These are phyloP conservation scores for Augochlorella aurata DNA, from an alignment of 2,888 invertebrate genomes.

Conservation along the genomic window DNA sequence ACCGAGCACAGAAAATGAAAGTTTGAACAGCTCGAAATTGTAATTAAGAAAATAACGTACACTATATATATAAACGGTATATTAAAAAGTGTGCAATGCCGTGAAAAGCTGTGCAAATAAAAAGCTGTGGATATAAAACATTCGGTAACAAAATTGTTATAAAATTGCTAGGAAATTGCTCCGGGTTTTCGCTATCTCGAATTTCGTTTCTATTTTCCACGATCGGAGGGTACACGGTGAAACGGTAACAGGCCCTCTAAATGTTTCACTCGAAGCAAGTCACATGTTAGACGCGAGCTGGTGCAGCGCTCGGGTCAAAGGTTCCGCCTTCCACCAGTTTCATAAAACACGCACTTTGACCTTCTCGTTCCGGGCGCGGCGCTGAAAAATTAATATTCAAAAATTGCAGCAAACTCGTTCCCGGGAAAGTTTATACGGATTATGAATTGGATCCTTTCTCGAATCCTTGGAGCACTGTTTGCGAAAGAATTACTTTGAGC, in stretches of 20 bases:
- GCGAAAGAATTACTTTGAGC: neutral
- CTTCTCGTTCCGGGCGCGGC: neutral
- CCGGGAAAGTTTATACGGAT: constrained; percentile 4
- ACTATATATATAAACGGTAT: too few species aligned
- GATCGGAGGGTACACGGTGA: neutral
- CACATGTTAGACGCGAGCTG: neutral
- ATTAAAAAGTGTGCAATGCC: too few species aligned
- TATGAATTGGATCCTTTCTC: neutral
- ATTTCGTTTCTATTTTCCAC: neutral
- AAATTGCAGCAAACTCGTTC: neutral
- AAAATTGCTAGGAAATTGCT: neutral
- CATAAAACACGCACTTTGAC: neutral
- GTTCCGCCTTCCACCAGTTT: neutral
- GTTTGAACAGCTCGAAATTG: neutral
- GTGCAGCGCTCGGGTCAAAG: neutral
- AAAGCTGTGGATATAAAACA: too few species aligned
- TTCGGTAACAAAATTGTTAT: too few species aligned
- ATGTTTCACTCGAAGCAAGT: neutral
- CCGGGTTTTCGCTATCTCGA: neutral
- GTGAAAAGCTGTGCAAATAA: too few species aligned
- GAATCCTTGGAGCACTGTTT: neutral
- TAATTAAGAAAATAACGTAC: too few species aligned
- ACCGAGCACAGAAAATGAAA: too few species aligned
- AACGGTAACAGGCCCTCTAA: neutral
- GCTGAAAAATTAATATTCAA: neutral